phyloP scores from a whole-genome alignment of 2,797 vertebrate species.

The Macrochelys suwanniensis region DNA sequence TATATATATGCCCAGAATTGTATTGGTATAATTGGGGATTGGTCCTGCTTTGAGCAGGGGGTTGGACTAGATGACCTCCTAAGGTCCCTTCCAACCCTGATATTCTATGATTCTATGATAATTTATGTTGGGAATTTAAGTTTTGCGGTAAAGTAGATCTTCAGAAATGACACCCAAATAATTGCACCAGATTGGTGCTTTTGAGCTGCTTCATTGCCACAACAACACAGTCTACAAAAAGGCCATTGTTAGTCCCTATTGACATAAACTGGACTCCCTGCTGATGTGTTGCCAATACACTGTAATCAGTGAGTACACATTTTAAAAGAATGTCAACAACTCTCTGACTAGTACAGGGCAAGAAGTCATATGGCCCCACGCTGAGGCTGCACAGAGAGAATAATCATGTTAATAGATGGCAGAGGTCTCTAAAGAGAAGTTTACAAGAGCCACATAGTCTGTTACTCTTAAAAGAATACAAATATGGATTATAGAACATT shows the following conservation, averaged over 20 bases:
- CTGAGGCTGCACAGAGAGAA: background rate
- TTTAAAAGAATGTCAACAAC: background rate
- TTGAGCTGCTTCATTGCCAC: background rate
- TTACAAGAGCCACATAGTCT: background rate
- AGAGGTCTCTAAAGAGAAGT: background rate
- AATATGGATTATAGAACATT: background rate
- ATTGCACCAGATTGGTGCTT: constrained; percentile 3
- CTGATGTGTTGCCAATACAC: background rate
- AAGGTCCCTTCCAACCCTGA: no score
- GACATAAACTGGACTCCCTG: constrained; percentile 18
- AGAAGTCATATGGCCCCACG: constrained; percentile 42
- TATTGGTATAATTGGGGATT: background rate
- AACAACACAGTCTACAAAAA: background rate
- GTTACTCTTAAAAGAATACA: accelerated
- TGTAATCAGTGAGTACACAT: background rate
- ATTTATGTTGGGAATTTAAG: background rate
- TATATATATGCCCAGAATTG: background rate
- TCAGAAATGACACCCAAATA: constrained; percentile 44
- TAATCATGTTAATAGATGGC: background rate
- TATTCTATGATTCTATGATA: no score
- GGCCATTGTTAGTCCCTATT: background rate
- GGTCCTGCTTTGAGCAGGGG: no score
- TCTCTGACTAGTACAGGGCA: background rate
- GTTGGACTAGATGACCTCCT: no score
- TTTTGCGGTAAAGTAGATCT: background rate